Percentiles rank a stretch among this genome's conserved stretches.
Evolutionary conservation across 2,797 vertebrate species (phyloP).

Genomic region (Channallabes apus): DNA sequence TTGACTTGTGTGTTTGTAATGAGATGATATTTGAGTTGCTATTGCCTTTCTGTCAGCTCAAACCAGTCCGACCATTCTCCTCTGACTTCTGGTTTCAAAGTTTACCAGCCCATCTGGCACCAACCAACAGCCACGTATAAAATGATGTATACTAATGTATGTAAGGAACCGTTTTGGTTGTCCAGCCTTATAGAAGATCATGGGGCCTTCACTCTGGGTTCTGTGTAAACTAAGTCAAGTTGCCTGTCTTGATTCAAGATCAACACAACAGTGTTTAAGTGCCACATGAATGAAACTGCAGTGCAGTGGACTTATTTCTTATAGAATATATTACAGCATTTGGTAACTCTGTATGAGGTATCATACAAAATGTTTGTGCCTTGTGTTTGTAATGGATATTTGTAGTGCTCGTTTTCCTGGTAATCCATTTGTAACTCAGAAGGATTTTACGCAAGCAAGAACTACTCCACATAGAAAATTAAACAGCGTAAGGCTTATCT

Average conservation of each 20-base stretch:
- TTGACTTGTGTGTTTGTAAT: too few relatives aligned
- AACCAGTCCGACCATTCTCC: too few relatives aligned
- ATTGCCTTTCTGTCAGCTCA: too few relatives aligned
- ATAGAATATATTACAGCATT: background rate
- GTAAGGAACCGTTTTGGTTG: background rate
- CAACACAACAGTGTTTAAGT: background rate
- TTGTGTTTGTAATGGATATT: background rate
- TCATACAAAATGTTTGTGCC: background rate
- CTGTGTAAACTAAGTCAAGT: too few relatives aligned
- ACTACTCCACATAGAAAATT: constrained; percentile 12
- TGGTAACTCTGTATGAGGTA: background rate
- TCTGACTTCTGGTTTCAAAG: too few relatives aligned
- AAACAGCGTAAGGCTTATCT: constrained; percentile 28
- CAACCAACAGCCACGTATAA: background rate
- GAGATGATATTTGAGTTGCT: too few relatives aligned
- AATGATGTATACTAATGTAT: background rate
- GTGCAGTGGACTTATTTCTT: background rate
- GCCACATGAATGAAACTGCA: background rate
- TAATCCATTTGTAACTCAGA: background rate
- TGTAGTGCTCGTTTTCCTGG: background rate
- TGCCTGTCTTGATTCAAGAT: background rate
- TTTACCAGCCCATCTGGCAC: too few relatives aligned
- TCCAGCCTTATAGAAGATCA: background rate
- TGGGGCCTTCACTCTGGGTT: background rate
- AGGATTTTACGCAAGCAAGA: background rate